Evolutionary conservation across 2,113 vertebrate genomes (phyloP).

Genomic region (Channa argus): DNA sequence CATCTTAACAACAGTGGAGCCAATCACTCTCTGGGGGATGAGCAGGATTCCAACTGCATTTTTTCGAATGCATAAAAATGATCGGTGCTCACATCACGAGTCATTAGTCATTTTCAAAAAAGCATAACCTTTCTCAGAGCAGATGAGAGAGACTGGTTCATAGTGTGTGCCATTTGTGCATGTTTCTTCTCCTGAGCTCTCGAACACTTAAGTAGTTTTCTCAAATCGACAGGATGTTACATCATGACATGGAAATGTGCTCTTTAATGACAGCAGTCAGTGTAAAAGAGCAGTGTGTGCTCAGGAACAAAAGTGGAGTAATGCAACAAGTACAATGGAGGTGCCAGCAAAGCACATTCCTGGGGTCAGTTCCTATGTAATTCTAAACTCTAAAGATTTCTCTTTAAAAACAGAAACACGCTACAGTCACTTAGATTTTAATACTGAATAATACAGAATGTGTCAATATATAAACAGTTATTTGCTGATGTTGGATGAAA

Average conservation of each 20-base stretch:
- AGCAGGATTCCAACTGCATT: conserved; percentile 18
- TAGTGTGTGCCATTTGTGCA: conserved; percentile 4
- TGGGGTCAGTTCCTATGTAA: conserved; percentile 8
- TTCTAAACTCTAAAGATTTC: not conserved
- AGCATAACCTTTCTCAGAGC: not conserved
- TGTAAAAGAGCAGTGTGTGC: conserved; percentile 29
- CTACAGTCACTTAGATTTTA: not conserved
- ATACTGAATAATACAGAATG: not conserved
- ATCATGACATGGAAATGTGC: conserved; percentile 57
- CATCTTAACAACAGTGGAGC: conserved; percentile 18
- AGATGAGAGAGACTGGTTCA: not conserved
- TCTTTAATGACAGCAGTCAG: conserved; percentile 40
- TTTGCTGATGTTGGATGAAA: no score
- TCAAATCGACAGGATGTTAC: conserved; percentile 66
- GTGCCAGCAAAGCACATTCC: conserved; percentile 42
- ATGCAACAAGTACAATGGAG: conserved; percentile 25
- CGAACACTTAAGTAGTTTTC: not conserved
- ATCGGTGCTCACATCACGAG: conserved; percentile 10
- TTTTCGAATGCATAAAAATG: conserved; percentile 22
- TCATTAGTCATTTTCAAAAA: conserved; percentile 20
- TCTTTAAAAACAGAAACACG: conserved; percentile 11
- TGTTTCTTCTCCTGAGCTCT: conserved; percentile 19
- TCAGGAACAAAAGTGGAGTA: conserved; percentile 7
- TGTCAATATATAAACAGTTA: not conserved
- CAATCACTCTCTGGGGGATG: not conserved